phyloP scores from a whole-genome alignment of 2,113 vertebrate species.

The Crypturellus undulatus region DNA sequence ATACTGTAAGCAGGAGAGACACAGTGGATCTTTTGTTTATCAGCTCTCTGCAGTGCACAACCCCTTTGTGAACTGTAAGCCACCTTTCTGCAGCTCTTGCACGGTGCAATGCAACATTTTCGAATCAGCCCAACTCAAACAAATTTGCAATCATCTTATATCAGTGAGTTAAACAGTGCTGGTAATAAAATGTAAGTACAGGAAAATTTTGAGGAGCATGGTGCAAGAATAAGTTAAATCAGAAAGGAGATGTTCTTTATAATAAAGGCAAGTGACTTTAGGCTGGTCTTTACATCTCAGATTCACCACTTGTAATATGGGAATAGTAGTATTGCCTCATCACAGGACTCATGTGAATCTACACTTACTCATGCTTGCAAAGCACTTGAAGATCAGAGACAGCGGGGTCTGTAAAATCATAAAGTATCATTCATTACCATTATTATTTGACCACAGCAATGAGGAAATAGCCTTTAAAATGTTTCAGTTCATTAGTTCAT shows the following conservation, averaged over 20 bases:
- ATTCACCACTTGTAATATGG: not conserved
- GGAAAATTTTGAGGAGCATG: not conserved
- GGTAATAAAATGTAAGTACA: not conserved
- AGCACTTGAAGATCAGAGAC: conserved; percentile 19
- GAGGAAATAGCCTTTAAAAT: conserved; percentile 28
- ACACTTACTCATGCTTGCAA: conserved; percentile 40
- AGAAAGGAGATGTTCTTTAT: not conserved
- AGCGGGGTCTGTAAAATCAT: conserved; percentile 25
- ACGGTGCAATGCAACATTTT: not conserved
- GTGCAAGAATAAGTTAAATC: not conserved
- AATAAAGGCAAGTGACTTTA: conserved; percentile 12
- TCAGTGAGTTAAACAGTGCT: not conserved
- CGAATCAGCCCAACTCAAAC: not conserved
- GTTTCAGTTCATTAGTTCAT: not conserved
- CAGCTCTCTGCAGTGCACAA: conserved; percentile 13
- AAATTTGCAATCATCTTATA: not conserved
- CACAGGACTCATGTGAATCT: not conserved
- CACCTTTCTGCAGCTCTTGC: conserved; percentile 2
- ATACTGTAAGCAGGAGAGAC: conserved; percentile 44
- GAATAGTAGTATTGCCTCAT: not conserved
- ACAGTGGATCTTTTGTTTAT: conserved; percentile 65
- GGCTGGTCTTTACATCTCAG: not conserved
- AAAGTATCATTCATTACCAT: not conserved
- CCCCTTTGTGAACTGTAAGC: conserved; percentile 9
- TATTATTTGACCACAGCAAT: conserved; percentile 27